Conservation (phyloP, 1,140 invertebrate genomes). For the Drosophila takahashii region DNA sequence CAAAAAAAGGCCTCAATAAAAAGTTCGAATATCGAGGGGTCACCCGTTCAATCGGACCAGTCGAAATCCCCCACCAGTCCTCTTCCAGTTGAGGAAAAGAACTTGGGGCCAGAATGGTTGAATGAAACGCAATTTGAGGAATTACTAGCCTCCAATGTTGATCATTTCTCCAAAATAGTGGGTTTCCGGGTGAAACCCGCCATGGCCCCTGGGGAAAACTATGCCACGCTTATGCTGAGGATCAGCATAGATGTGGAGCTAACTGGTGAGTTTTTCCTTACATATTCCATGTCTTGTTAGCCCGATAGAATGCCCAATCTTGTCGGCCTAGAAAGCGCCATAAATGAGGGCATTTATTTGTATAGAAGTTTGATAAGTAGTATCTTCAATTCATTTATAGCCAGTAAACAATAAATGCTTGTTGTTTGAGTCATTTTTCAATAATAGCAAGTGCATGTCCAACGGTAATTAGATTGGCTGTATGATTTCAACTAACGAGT, state of each 20-base stretch:
- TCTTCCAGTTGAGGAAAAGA: constrained; percentile 11
- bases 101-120: constrained; percentile 82
- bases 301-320: neutral
- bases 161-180: constrained; percentile 70
- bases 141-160: constrained; percentile 74
- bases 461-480: neutral
- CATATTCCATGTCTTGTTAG: neutral
- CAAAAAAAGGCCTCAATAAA: constrained; percentile 3
- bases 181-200: constrained; percentile 56
- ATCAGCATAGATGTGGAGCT: constrained; percentile 66
- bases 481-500: neutral
- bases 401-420: constrained; percentile 4
- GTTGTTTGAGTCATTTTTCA: constrained; percentile 1
- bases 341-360: neutral
- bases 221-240: constrained; percentile 72
- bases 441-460: neutral
- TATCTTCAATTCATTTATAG: constrained; percentile 29
- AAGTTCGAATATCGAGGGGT: neutral
- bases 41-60: neutral
- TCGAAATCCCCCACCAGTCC: neutral
- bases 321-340: neutral
- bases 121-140: constrained; percentile 83
- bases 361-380: constrained; percentile 4
- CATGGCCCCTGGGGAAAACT: constrained; percentile 67
- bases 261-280: constrained; percentile 36